Base-by-base conservation (phyloP, 1,140 invertebrate genomes). In the Ladona fulva region DNA sequence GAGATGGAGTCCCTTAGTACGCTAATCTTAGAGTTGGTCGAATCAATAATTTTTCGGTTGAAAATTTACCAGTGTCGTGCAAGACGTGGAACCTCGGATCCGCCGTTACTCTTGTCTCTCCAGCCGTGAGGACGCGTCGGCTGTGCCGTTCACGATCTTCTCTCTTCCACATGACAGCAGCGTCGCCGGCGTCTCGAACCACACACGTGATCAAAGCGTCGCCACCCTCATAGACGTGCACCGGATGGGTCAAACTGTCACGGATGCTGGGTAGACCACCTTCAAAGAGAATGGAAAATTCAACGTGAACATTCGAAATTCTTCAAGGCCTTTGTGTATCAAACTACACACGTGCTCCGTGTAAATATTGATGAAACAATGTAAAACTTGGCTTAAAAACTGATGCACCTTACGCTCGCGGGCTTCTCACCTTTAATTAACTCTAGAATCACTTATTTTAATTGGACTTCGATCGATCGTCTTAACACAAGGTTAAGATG, bases 131-230 rank as follows among this genome's bases (percentile, higher is more conserved):
- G n/a, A 93, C 87, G 25, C 86, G 82, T 11, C 81, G 83, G 77
- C 85, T 85, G 80, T 86, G 85, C 37, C 85, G 80, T 14, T 90
- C 89, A n/a, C 87, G 84, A 80, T 91, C 88, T 77, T 88, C 88
- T 79, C 89, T 90, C 80, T 91, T 89, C 89, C 91, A 92, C 87
- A 92, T 89, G 7, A 94, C 87, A 8, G 92, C 91, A 79, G 90
- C 89, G 14, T 88, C 86, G 3, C 88, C 89, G 14, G 90, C 88
- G 66, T 92, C 89, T 25, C 90, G 87, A 11, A 93, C 92, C 24
- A 93, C 91, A 82, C 92, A 94, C 1, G 92, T 93, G 22, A 94
- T 85, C 16, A 93, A 84, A 12, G 91, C 92, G 82, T 93, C 91
- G 79, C 93, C 92, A 7, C 91, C 92, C 82, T 92, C 89, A 77